phyloP scores from a whole-genome alignment of 2,888 invertebrate genomes.

The Coleophora flavipennella region DNA sequence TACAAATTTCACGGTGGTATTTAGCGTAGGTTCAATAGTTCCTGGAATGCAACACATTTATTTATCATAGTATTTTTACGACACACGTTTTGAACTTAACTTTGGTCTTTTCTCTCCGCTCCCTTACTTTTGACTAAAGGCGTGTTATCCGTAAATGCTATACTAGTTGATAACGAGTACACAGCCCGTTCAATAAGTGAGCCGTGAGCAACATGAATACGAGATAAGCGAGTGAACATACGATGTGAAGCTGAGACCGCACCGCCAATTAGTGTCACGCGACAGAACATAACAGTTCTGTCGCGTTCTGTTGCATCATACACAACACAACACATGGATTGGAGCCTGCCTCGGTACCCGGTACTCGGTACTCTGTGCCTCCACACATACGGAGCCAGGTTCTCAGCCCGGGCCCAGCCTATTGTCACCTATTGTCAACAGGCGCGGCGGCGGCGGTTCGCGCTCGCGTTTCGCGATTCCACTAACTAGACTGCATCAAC shows the following conservation, averaged over 20 bases:
- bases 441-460: constrained; percentile 1
- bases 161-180: constrained; percentile 26
- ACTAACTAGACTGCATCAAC: constrained; percentile 28
- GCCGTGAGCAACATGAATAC: constrained; percentile 20
- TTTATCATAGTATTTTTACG: background rate
- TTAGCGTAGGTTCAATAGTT: background rate
- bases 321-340: constrained; percentile 55
- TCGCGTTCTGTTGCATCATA: constrained; percentile 18
- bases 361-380: too few relatives aligned
- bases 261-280: constrained; percentile 51
- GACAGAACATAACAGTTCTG: constrained; percentile 53
- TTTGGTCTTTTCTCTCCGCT: constrained; percentile 14
- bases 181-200: constrained; percentile 46
- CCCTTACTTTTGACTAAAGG: constrained; percentile 23
- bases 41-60: too few relatives aligned
- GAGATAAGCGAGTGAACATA: constrained; percentile 22
- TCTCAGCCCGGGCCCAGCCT: constrained; percentile 44
- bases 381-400: constrained; percentile 43
- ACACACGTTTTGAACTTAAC: constrained; percentile 2
- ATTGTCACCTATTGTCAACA: too few relatives aligned
- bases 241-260: constrained; percentile 25
- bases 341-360: too few relatives aligned
- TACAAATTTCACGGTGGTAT: too few relatives aligned
- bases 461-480: constrained; percentile 38
- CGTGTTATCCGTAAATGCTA: constrained; percentile 32